phyloP scores from a whole-genome alignment of 1,140 invertebrate genomes.

The Drosophila seguyi region DNA sequence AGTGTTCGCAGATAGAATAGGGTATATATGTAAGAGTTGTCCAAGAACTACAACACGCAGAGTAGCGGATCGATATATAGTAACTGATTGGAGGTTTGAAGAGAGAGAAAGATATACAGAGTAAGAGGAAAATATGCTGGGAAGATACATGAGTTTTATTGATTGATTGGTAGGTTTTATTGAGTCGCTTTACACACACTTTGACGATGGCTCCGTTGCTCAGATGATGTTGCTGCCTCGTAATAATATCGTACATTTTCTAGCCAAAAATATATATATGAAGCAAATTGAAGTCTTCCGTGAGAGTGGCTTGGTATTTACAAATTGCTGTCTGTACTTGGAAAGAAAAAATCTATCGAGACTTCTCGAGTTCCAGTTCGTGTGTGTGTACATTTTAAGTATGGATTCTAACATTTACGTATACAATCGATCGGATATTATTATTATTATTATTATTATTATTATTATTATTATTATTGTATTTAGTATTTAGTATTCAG shows the following conservation, averaged over 20 bases:
- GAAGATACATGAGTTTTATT: slow-evolving; percentile 48
- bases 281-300: slow-evolving; percentile 53
- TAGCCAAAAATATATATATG: slow-evolving; percentile 48
- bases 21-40: slow-evolving; percentile 26
- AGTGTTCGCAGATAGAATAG: slow-evolving; percentile 3
- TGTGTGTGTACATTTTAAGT: slow-evolving; percentile 69
- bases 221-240: slow-evolving; percentile 31
- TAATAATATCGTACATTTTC: slow-evolving; percentile 43
- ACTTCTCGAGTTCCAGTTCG: slow-evolving; percentile 19
- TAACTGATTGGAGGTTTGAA: slow-evolving; percentile 59
- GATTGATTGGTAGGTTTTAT: slow-evolving; percentile 19
- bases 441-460: slow-evolving; percentile 47
- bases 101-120: slow-evolving; percentile 50
- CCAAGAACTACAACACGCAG: slow-evolving; percentile 73
- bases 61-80: slow-evolving; percentile 43
- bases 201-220: slow-evolving; percentile 26
- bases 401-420: slow-evolving; percentile 70
- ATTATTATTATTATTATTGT: slow-evolving; percentile 32
- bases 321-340: slow-evolving; percentile 59
- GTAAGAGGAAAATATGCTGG: slow-evolving; percentile 59
- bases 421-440: slow-evolving; percentile 58
- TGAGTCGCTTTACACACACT: slow-evolving; percentile 63
- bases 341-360: slow-evolving; percentile 35
- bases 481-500: slow-evolving; percentile 35
- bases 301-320: slow-evolving; percentile 47